Conservation (phyloP, 2,113 vertebrate genomes). For the Saccopteryx leptura region DNA sequence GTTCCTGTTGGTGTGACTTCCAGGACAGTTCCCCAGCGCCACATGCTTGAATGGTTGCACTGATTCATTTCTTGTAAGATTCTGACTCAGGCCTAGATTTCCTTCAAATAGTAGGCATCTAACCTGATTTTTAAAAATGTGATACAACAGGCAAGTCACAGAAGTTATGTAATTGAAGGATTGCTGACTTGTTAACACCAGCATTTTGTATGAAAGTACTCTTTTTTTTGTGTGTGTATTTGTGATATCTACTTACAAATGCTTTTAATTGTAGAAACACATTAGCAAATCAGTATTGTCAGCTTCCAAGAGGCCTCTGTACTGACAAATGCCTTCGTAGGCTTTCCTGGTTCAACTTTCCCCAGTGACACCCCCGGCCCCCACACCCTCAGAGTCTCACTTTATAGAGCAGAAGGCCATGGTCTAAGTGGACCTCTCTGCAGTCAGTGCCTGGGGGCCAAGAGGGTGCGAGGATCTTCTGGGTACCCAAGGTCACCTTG, state of each 20-base stretch:
- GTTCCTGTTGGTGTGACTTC: neutral
- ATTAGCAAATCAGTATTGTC: neutral
- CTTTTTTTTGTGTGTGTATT: neutral
- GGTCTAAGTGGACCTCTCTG: neutral
- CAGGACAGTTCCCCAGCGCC: neutral
- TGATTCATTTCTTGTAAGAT: neutral
- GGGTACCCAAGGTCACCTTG: neutral
- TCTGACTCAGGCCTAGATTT: neutral
- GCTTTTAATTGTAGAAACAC: neutral
- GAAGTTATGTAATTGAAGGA: neutral
- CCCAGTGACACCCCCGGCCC: rapidly evolving
- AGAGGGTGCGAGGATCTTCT: neutral
- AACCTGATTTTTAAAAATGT: neutral
- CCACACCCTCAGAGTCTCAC: neutral
- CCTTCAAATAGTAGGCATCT: neutral
- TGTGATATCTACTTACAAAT: neutral
- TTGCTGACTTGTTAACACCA: neutral
- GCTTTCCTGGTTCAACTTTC: neutral
- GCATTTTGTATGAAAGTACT: neutral
- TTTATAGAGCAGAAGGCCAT: neutral
- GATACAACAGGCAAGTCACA: neutral
- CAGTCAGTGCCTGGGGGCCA: neutral
- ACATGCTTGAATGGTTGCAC: rapidly evolving
- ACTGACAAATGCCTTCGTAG: neutral
- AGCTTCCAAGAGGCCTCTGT: neutral